Conservation (phyloP, 2,888 invertebrate species). For the Dendrolimus pini region DNA sequence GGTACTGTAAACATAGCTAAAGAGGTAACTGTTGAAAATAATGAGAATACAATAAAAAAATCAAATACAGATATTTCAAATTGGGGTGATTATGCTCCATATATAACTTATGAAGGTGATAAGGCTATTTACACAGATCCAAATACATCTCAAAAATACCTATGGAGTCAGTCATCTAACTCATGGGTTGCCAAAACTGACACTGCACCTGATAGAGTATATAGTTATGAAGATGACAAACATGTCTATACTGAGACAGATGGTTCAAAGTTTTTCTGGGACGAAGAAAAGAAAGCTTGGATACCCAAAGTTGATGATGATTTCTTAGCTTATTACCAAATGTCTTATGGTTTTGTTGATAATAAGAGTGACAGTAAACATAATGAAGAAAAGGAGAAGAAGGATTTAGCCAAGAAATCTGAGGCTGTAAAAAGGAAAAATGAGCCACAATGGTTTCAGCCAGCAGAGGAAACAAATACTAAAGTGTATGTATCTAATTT, state of each 20-base stretch:
- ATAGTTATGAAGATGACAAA: conserved; percentile 85
- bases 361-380: conserved; percentile 56
- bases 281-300: conserved; percentile 93
- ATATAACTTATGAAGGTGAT: conserved; percentile 83
- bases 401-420: conserved; percentile 34
- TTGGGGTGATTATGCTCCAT: conserved; percentile 71
- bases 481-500: conserved; percentile 97
- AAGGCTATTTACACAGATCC: conserved; percentile 87
- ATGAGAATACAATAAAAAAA: not conserved
- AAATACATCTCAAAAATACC: conserved; percentile 79
- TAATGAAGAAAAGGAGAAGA: conserved; percentile 40
- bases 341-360: conserved; percentile 93
- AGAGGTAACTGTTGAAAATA: conserved; percentile 3
- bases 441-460: conserved; percentile 92
- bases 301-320: conserved; percentile 98
- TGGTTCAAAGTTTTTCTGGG: conserved; percentile 95
- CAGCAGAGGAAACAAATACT: conserved; percentile 89
- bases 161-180: conserved; percentile 75
- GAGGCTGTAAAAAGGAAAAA: conserved; percentile 73
- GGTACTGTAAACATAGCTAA: not conserved
- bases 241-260: conserved; percentile 90
- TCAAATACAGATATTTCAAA: conserved; percentile 11
- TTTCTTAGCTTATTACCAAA: conserved; percentile 96
- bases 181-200: conserved; percentile 63
- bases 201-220: conserved; percentile 57